phyloP scores from a whole-genome alignment of 1,140 invertebrate species.

The Medauroidea extradentata region DNA sequence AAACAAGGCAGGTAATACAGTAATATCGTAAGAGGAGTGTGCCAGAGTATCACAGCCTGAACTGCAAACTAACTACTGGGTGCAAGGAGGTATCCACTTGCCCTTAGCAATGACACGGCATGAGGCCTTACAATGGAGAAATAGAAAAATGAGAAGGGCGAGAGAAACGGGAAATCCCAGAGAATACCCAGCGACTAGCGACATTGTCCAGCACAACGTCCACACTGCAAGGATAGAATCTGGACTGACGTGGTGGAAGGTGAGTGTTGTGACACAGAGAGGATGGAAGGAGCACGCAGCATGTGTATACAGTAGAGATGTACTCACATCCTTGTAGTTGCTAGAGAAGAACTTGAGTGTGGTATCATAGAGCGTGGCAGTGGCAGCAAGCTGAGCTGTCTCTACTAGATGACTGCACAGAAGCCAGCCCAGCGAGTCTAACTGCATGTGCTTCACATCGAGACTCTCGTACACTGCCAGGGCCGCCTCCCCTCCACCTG shows the following conservation, averaged over 20 bases:
- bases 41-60: no score
- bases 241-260: neutral
- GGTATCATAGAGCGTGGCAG: slow-evolving; percentile 58
- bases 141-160: no score
- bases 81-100: no score
- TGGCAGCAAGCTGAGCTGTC: slow-evolving; percentile 61
- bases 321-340: slow-evolving; percentile 77
- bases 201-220: no score
- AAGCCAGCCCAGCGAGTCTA: slow-evolving; percentile 85
- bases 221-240: no score
- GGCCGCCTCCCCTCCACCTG: slow-evolving; percentile 64
- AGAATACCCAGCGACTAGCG: no score
- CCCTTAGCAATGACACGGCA: no score
- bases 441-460: slow-evolving; percentile 92
- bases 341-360: slow-evolving; percentile 82
- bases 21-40: no score
- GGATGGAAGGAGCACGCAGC: neutral
- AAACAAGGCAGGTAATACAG: no score
- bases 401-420: slow-evolving; percentile 67
- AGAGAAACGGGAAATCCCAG: no score
- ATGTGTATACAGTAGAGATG: neutral
- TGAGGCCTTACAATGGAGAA: no score
- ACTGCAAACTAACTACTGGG: no score
- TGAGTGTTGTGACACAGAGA: neutral
- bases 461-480: slow-evolving; percentile 62